Evolutionary conservation across 1,140 invertebrate genomes (phyloP).

Genomic region (Panagrolaimus sp.): DNA sequence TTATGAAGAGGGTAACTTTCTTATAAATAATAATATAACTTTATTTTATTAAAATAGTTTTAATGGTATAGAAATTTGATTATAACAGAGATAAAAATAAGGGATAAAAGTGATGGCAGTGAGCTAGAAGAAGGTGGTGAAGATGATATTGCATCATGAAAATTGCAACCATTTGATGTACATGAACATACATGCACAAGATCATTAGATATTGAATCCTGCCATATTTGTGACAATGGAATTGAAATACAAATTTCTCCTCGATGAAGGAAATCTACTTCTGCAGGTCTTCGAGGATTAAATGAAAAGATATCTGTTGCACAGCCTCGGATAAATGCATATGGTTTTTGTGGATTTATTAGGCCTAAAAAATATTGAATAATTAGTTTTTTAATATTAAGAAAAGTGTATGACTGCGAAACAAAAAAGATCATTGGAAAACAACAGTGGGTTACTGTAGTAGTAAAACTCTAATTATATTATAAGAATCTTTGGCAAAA

Average conservation of each 20-base stretch:
- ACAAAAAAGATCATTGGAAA: too few species aligned
- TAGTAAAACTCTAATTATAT: too few species aligned
- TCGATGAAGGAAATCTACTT: conserved; percentile 8
- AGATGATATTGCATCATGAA: neutral
- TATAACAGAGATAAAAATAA: conserved; percentile 47
- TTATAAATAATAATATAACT: too few species aligned
- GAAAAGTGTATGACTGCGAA: neutral
- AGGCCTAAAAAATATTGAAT: neutral
- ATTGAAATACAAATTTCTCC: neutral
- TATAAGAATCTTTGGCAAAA: too few species aligned
- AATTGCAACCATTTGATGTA: neutral
- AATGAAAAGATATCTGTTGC: conserved; percentile 1
- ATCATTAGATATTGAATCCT: neutral
- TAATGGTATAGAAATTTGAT: conserved; percentile 31
- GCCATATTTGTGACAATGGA: conserved; percentile 1
- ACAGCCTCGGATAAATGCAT: neutral
- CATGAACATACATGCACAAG: conserved; percentile 6
- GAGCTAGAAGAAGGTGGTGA: conserved; percentile 22
- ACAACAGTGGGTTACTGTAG: too few species aligned
- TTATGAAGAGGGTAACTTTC: too few species aligned
- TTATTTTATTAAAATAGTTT: too few species aligned
- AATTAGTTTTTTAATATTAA: neutral
- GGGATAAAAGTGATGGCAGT: conserved; percentile 29
- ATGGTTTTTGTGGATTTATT: neutral
- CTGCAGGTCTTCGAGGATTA: neutral